These are phyloP conservation scores for Calcarius lapponicus DNA, from an alignment of 2,797 vertebrate genomes.

Conservation along the genomic window DNA sequence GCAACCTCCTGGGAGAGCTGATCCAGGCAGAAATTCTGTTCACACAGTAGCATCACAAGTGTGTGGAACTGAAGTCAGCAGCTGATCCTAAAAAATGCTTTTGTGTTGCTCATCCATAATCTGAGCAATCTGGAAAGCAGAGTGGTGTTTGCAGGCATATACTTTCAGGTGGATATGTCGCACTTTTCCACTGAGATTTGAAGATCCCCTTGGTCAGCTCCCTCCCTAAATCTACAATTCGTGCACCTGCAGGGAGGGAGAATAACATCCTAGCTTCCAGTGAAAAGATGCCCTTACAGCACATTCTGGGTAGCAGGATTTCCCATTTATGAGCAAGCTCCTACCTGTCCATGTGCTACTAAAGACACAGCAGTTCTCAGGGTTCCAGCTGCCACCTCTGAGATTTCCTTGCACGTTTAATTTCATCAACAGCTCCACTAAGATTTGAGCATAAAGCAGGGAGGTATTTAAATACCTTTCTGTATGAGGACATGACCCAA, in stretches of 20 bases:
- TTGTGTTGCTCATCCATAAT: neutral
- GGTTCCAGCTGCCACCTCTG: neutral
- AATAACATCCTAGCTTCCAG: neutral
- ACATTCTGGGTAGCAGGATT: neutral
- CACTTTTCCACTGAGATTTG: neutral
- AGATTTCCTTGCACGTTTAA: fast-evolving
- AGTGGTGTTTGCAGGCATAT: neutral
- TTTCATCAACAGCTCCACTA: neutral
- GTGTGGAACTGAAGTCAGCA: neutral
- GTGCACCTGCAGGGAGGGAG: neutral
- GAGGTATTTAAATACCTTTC: neutral
- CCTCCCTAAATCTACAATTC: neutral
- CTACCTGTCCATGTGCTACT: neutral
- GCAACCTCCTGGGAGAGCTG: neutral
- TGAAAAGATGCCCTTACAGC: neutral
- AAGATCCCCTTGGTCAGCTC: neutral
- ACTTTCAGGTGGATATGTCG: neutral
- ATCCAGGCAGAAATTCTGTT: neutral
- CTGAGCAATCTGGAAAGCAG: neutral
- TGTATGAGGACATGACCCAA: neutral
- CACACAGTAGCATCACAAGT: neutral
- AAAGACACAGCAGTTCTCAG: neutral
- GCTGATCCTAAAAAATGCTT: neutral
- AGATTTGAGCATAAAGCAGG: neutral
- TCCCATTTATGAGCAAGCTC: neutral